Evolutionary conservation across 2,113 vertebrate genomes (phyloP).

Genomic region (Drymodes brunneopygia): DNA sequence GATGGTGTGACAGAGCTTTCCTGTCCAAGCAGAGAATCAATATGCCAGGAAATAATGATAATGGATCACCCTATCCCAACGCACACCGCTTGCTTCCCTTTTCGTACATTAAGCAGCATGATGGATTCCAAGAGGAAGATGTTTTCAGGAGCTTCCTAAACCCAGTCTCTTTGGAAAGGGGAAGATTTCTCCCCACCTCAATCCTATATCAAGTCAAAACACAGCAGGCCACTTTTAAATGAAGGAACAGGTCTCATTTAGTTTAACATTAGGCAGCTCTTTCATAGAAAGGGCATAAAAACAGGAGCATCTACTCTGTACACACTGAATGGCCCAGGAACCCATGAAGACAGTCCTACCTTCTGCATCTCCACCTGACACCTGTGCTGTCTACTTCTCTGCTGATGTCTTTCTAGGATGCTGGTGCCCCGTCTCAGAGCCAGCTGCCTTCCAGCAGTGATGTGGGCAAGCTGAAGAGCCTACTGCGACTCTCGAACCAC

Average conservation of each 20-base stretch:
- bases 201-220: neutral
- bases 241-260: neutral
- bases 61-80: neutral
- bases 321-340: neutral
- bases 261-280: neutral
- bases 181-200: neutral
- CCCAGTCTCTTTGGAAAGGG: neutral
- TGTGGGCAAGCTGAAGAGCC: neutral
- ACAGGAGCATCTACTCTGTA: neutral
- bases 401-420: neutral
- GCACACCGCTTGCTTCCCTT: neutral
- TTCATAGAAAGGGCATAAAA: neutral
- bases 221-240: neutral
- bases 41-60: constrained; percentile 64
- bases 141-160: neutral
- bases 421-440: neutral
- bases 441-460: neutral
- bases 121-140: neutral
- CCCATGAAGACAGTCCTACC: neutral
- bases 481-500: neutral
- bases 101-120: neutral
- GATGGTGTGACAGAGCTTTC: constrained; percentile 1
- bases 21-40: constrained; percentile 63
- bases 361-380: neutral
- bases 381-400: neutral